Percentiles rank a stretch among this genome's conserved stretches.
Evolutionary conservation across 1,140 invertebrate genomes (phyloP).

Genomic region (Dendroctonus ponderosae): DNA sequence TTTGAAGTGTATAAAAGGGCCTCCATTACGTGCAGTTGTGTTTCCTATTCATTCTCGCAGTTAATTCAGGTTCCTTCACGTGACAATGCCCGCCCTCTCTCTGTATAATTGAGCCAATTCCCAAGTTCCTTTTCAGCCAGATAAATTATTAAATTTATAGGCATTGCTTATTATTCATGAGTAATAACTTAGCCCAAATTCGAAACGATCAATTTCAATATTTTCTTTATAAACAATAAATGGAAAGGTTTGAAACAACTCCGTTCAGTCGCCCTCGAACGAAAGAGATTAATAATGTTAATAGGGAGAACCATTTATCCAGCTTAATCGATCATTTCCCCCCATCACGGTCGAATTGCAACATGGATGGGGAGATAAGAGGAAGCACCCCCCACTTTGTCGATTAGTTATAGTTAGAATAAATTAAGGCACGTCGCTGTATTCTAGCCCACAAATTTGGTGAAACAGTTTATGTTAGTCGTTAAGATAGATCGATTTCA

Average conservation of each 20-base stretch:
- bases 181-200: too few species aligned
- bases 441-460: conserved; percentile 13
- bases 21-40: neutral
- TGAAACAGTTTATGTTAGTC: conserved; percentile 14
- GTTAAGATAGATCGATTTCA: conserved; percentile 6
- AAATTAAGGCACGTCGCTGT: conserved; percentile 16
- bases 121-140: too few species aligned
- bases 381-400: conserved; percentile 3
- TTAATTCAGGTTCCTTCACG: too few species aligned
- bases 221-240: neutral
- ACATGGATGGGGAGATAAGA: too few species aligned
- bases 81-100: too few species aligned
- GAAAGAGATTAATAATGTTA: conserved; percentile 18
- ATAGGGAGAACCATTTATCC: conserved; percentile 7
- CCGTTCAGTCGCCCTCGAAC: conserved; percentile 1
- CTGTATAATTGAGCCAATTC: too few species aligned
- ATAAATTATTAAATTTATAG: too few species aligned
- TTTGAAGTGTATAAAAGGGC: neutral
- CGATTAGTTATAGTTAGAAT: conserved; percentile 27
- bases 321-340: conserved; percentile 24
- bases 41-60: neutral
- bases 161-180: too few species aligned
- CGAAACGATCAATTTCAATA: neutral
- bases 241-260: conserved; percentile 4
- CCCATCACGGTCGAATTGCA: conserved; percentile 10